Base-by-base conservation (phyloP, 2,888 invertebrate species). In the Phlogophora meticulosa region DNA sequence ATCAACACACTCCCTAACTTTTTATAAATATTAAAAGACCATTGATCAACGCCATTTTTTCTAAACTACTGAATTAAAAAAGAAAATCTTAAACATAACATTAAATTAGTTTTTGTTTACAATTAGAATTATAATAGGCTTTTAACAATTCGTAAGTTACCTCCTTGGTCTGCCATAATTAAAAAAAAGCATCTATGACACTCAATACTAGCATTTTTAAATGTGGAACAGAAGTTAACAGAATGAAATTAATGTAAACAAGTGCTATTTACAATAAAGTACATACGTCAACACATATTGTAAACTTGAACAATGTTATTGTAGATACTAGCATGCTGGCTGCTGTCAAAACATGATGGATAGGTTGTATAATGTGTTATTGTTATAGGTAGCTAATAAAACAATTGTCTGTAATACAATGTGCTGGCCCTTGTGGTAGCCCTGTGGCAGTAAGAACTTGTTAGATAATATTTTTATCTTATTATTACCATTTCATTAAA, bases 281-380 rank as follows among this genome's bases (percentile, higher is more conserved):
- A 58, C 46, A 24, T 43, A 46, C 5, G 7, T 60, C 68, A 65
- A 46, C 49, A 62, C 42, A 78, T 62, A 58, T 59, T 69, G 53
- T 72, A 42, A 49, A 68, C 24, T 58, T 24, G n/a, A 20, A 72
- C 80, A 80, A 76, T 76, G 53, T 68, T 68, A 68, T 76, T 65
- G 65, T 4, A 28, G 28, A 5, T 48, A 43, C 51, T 68, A 65
- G 52, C 2, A 15, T 59, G 59, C 68, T 76, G 57, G 66, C 65
- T 57, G 57, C 68, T 76, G 57, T 72, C 65, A 68, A 63, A 78
- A 80, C 72, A 78, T 63, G 17, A 52, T 60, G 34, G 46, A 69
- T 69, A 62, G 68, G 20, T 68, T 58, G 63, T 76, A 32, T 40
- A 43, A 51, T 43, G 32, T 42, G 9, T 49, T 36, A 63, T 57